Conservation (phyloP, 2,113 vertebrate species). For the Carettochelys insculpta region DNA sequence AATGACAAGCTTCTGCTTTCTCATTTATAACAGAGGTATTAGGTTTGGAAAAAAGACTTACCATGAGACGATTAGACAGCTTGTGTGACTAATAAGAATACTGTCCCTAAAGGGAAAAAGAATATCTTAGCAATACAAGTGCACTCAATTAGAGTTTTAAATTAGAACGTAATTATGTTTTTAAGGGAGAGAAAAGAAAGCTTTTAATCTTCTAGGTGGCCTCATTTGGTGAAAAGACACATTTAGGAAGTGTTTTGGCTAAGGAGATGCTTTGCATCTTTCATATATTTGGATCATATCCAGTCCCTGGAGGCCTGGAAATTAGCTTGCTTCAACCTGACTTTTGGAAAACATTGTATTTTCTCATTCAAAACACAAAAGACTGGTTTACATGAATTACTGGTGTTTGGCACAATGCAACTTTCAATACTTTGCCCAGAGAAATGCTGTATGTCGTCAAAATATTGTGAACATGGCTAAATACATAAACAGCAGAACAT, state of each 20-base stretch:
- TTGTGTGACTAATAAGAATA: conserved; percentile 77
- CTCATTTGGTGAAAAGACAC: conserved; percentile 63
- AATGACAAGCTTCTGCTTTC: conserved; percentile 34
- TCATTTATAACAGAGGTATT: conserved; percentile 66
- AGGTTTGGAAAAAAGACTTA: conserved; percentile 34
- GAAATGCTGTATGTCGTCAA: neutral
- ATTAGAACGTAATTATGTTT: conserved; percentile 75
- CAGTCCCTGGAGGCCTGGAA: conserved; percentile 40
- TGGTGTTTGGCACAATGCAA: conserved; percentile 30
- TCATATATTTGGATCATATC: conserved; percentile 57
- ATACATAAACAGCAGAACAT: neutral
- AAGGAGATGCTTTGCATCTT: conserved; percentile 38
- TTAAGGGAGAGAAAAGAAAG: conserved; percentile 22
- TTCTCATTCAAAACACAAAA: conserved; percentile 41
- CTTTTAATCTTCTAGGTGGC: conserved; percentile 71
- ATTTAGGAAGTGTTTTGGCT: conserved; percentile 68
- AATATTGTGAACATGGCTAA: neutral
- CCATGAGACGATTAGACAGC: conserved; percentile 70
- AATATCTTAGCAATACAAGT: conserved; percentile 68
- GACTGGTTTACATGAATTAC: conserved; percentile 32
- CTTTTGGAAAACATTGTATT: conserved; percentile 27
- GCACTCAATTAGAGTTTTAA: conserved; percentile 76
- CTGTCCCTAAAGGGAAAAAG: conserved; percentile 69
- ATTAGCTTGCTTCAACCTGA: conserved; percentile 32
- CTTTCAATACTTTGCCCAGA: conserved; percentile 25